Evolutionary conservation across 2,888 invertebrate genomes (phyloP), one percentile per base, ranked within the genome.

Genomic region (Ophion obscuratus): DNA sequence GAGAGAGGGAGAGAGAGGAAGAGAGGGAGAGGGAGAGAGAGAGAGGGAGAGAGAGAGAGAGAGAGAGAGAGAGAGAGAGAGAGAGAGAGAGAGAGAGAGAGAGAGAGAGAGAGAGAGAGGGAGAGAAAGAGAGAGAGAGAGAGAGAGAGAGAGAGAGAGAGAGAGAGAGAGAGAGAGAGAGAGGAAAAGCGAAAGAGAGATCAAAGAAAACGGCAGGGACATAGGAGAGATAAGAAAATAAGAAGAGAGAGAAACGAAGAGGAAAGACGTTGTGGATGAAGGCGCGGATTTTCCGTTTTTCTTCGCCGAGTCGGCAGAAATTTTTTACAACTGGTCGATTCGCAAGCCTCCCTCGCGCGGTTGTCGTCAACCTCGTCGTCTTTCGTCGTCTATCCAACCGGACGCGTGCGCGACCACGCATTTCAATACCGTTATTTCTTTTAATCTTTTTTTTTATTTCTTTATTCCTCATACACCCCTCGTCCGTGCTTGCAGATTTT

Each of bases 321-420:
- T 91, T 87, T 81, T 88, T 91, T 90, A 90, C 90, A 90, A 91
- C 90, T 87, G 87, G 88, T 89, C 90, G 88, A 90, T 91, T 83
- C 84, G 80, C 59, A 78, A 68, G 68, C 36, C 59, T 67, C 74
- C 17, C 59, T 62, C 20, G 44, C 64, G 57, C 53, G 59, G 61
- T 83, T 11, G 53, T 73, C 80, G 67, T 59, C 66, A 27, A 64
- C 44, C 61, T 14, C 44, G 24, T 61, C 74, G 61, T 74, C 64
- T 40, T 27, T 44, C 67, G 67, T 40, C n/a, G 14, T 17, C 11
- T 14, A 31, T n/a, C 14, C 20, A 14, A 14, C 36, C 77, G 68
- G 57, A 68, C 53, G 14, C 14, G 3, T 4, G 53, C 59, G 64
- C 44, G 59, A 27, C 64, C 70, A 84, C 59, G 84, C 64, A 20